Evolutionary conservation across 2,888 invertebrate species (phyloP), one percentile per base, ranked within the genome.

Genomic region (Ectemnius continuus): DNA sequence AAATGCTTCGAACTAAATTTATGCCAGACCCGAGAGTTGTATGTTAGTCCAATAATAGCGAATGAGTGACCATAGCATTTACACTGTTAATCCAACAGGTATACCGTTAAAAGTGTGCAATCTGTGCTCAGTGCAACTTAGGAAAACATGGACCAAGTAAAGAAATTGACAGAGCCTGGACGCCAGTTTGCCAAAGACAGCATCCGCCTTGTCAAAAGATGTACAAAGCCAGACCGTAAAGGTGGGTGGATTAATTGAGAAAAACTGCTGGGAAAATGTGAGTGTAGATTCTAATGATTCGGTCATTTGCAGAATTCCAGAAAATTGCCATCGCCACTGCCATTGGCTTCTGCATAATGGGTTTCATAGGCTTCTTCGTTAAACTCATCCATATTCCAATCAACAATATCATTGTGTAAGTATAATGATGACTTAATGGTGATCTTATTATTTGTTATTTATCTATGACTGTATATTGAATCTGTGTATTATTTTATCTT

Each of bases 371-470:
- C 86, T 99, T 99, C 94, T 99, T 99, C 87, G 99, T 99, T 48
- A 99, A 99, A 92, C 94, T 99, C 85, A 99, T 99, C 92, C 99
- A 99, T 92, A 99, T 99, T 92, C 99, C 99, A 82, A 99, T 99
- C 92, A 98, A 98, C 92, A 97, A 97, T 91, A 97, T 97, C 90
- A 97, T 97, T 91, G 97, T 97, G 90, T 97, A 96, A 91, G 97
- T 96, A 91, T 94, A 60, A 11, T 1, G 1, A 36, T 36, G 36
- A 36, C 0, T 36, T 36, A 36, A 11, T 8, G 11, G 11, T 36
- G 8, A 2, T 6, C 20, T 11, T n/a, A 0, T 11, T 61, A 57
- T 8, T n/a, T 16, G n/a, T n/a, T n/a, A n/a, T n/a, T n/a, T n/a
- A n/a, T 28, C n/a, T 94, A 91, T 6, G 36, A 23, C 47, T 18